These are phyloP conservation scores for Drosophila ironensis DNA, from an alignment of 1,140 invertebrate species.

Conservation along the genomic window DNA sequence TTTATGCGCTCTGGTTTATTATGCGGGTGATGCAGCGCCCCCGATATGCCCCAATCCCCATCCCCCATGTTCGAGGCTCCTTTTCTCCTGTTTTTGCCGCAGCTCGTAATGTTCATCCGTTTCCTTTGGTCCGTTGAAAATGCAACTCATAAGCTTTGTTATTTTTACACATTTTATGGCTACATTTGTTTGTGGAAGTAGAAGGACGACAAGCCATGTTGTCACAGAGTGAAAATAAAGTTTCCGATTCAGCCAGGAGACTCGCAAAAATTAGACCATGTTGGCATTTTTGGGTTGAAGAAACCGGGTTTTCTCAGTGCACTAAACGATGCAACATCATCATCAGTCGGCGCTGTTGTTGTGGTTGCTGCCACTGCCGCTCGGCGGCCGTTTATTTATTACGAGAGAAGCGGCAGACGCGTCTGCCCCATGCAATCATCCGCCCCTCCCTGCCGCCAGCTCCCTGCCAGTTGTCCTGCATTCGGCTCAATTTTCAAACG, in stretches of 20 bases:
- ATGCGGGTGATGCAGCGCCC: slow-evolving; percentile 55
- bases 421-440: slow-evolving; percentile 19
- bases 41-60: not conserved
- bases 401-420: slow-evolving; percentile 65
- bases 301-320: not conserved
- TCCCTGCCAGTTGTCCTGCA: slow-evolving; percentile 4
- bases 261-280: too few relatives aligned
- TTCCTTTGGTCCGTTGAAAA: slow-evolving; percentile 60
- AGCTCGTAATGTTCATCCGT: slow-evolving; percentile 54
- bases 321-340: slow-evolving; percentile 37
- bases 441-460: not conserved
- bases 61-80: not conserved
- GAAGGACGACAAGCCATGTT: slow-evolving; percentile 8
- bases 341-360: slow-evolving; percentile 26
- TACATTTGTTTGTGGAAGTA: slow-evolving; percentile 38
- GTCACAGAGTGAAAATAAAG: not conserved
- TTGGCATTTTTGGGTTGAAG: too few relatives aligned
- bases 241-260: too few relatives aligned
- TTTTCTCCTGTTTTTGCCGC: slow-evolving; percentile 19
- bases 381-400: slow-evolving; percentile 66
- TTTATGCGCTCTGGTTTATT: slow-evolving; percentile 63
- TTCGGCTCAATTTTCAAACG: slow-evolving; percentile 73
- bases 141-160: slow-evolving; percentile 72
- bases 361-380: slow-evolving; percentile 29
- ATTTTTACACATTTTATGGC: slow-evolving; percentile 73